Evolutionary conservation across 2,888 invertebrate genomes (phyloP).

Genomic region (Chouioia cunea): DNA sequence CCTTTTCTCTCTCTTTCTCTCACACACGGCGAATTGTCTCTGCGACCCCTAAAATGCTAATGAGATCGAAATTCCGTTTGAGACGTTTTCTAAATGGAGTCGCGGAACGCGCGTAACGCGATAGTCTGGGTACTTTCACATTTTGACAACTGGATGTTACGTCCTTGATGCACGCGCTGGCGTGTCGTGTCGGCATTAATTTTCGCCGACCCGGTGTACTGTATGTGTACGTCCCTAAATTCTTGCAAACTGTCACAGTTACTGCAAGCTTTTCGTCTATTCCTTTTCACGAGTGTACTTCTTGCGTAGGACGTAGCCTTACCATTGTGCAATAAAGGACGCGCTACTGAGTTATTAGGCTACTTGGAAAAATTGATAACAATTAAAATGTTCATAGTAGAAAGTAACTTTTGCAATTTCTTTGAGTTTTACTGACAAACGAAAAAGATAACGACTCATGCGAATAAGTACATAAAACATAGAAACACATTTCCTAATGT

Average conservation of each 20-base stretch:
- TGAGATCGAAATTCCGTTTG: constrained; percentile 32
- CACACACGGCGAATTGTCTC: not conserved
- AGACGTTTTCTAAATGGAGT: constrained; percentile 48
- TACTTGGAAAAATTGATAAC: constrained; percentile 20
- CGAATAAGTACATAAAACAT: no score
- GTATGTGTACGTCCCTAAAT: not conserved
- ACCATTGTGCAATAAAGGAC: constrained; percentile 22
- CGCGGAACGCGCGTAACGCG: constrained; percentile 4
- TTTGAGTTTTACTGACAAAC: no score
- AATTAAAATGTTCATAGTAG: constrained; percentile 26
- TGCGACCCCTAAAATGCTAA: constrained; percentile 38
- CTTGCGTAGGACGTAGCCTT: not conserved
- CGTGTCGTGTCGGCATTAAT: constrained; percentile 58
- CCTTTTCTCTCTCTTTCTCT: not conserved
- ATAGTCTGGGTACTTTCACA: constrained; percentile 52
- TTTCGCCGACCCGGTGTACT: constrained; percentile 33
- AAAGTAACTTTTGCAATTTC: no score
- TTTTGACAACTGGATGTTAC: constrained; percentile 62
- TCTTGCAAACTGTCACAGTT: not conserved
- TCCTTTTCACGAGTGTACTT: constrained; percentile 11
- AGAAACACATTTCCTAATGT: no score
- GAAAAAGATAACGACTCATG: no score
- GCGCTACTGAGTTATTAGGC: constrained; percentile 6
- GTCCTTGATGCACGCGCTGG: constrained; percentile 58
- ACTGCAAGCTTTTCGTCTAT: not conserved